Evolutionary conservation across 2,888 invertebrate genomes (phyloP), one percentile per base, ranked within the genome.

Genomic region (Eurytoma adleriae): DNA sequence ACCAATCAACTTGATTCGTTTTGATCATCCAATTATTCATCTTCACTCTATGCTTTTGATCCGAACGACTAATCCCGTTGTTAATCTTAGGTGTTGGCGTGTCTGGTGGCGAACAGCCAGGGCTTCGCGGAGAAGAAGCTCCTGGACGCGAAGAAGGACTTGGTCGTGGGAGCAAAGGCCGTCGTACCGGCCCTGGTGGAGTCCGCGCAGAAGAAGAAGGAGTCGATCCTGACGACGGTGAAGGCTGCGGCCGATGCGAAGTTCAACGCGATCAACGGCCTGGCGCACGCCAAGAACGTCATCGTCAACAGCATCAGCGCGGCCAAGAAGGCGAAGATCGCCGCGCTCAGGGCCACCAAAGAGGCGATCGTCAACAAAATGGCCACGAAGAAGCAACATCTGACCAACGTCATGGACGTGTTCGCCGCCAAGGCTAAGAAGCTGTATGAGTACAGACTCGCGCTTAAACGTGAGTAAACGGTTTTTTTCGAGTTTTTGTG

Each of bases 391-490:
- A 52, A 72, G 12, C 77, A 75, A 0, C 30, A 70, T 0, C 5
- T 81, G n/a, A 61, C 20, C 1, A 24, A 30, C 4, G 52, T 56
- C 0, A 12, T 50, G 3, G 50, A 48, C 10, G 13, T 52, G 4
- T 14, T 76, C n/a, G 13, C 64, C 89, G 90, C 83, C 89, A 90
- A 64, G 87, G 88, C 64, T 88, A 14, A 66, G 3, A 18, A 24
- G 5, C 30, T 79, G 5, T 30, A 70, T n/a, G 20, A 79, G 18
- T 30, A 69, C 56, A 73, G 61, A 12, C 2, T 73, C 14, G 40
- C 59, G 2, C n/a, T 78, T 5, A 73, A 79, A 69, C 68, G 72
- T 73, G 18, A 61, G 40, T 57, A n/a, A 18, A 3, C 2, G 20
- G 10, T 18, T 52, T 52, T 52, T 72, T n/a, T 24, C 20, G 10